Conservation (phyloP, 2,888 invertebrate genomes). For the Cosmorhoe ocellata region DNA sequence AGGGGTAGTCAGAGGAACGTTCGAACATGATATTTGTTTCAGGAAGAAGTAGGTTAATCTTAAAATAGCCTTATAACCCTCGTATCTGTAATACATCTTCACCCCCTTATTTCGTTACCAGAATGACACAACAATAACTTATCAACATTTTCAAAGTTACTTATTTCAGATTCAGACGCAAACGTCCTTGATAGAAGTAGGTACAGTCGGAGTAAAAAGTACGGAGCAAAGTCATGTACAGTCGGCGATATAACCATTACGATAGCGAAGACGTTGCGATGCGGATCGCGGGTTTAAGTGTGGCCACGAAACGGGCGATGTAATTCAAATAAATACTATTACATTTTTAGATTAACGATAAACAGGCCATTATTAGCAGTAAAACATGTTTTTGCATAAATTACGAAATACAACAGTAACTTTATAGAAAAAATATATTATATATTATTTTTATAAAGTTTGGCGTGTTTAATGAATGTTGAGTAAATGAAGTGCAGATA, state of each 20-base stretch:
- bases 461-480: too few relatives aligned
- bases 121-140: constrained; percentile 45
- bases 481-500: too few relatives aligned
- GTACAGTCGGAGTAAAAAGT: constrained; percentile 41
- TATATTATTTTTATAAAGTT: too few relatives aligned
- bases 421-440: too few relatives aligned
- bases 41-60: neutral
- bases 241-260: constrained; percentile 64
- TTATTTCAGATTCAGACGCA: constrained; percentile 39
- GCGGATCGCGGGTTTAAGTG: constrained; percentile 42
- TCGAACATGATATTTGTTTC: too few relatives aligned
- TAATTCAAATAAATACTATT: neutral
- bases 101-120: constrained; percentile 32
- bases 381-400: too few relatives aligned
- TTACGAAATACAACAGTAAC: too few relatives aligned
- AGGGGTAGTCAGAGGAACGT: too few relatives aligned
- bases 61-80: neutral
- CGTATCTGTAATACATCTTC: neutral
- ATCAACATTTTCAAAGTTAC: constrained; percentile 39
- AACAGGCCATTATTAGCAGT: neutral
- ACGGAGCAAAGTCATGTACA: constrained; percentile 40
- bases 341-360: neutral
- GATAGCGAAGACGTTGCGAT: constrained; percentile 60
- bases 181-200: constrained; percentile 39
- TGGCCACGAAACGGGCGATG: constrained; percentile 39